These are phyloP conservation scores for Sinella curviseta DNA, from an alignment of 1,140 invertebrate species.

Conservation along the genomic window DNA sequence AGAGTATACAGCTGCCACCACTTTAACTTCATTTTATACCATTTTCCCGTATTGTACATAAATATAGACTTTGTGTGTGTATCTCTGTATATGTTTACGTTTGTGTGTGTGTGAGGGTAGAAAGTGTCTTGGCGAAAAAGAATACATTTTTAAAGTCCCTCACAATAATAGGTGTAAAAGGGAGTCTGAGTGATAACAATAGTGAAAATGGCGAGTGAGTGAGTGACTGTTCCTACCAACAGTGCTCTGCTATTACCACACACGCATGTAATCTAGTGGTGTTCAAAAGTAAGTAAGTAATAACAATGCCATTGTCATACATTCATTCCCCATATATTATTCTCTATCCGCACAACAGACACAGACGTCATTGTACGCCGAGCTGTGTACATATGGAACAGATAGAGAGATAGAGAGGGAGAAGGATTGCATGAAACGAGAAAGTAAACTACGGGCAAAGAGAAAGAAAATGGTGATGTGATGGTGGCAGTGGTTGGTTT, in stretches of 20 bases:
- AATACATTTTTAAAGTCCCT: not conserved
- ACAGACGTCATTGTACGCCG: too few species aligned
- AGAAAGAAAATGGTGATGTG: not conserved
- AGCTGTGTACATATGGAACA: too few species aligned
- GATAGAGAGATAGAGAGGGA: too few species aligned
- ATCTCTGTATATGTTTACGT: not conserved
- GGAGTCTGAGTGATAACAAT: not conserved
- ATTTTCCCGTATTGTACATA: too few species aligned
- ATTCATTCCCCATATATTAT: too few species aligned
- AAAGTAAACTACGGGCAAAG: not conserved
- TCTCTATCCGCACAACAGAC: too few species aligned
- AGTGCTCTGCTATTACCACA: too few species aligned
- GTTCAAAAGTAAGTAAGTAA: not conserved
- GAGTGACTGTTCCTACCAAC: too few species aligned
- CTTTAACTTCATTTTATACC: not conserved
- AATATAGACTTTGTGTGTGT: not conserved
- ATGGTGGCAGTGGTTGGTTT: too few species aligned
- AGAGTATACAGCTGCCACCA: slow-evolving; percentile 12
- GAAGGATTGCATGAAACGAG: not conserved
- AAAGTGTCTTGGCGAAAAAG: not conserved
- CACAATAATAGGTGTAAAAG: not conserved
- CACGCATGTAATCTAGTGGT: not conserved
- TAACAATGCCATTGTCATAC: not conserved
- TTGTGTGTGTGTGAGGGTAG: not conserved
- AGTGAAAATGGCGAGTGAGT: too few species aligned